Conservation (phyloP, 2,888 invertebrate species). For the Himalopsyche tibetana region DNA sequence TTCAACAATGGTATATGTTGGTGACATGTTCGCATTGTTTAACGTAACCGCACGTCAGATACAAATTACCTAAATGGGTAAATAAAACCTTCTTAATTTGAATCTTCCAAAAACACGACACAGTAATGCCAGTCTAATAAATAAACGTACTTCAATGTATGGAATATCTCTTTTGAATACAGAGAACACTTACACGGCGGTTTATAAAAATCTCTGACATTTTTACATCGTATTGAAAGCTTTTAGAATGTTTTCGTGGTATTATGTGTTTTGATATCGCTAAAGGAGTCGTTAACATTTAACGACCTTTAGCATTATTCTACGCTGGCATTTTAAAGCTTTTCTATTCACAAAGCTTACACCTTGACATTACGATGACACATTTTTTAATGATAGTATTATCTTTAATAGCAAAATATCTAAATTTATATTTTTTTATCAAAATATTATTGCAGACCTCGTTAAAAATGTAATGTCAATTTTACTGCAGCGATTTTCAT, state of each 20-base stretch:
- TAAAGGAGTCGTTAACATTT: constrained; percentile 15
- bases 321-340: constrained; percentile 6
- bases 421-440: neutral
- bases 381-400: constrained; percentile 38
- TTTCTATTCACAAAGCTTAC: neutral
- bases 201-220: neutral
- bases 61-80: too few species aligned
- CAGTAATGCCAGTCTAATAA: too few species aligned
- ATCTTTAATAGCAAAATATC: neutral
- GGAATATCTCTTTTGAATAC: neutral
- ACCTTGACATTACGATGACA: constrained; percentile 40
- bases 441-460: neutral
- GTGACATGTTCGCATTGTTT: too few species aligned
- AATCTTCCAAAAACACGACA: too few species aligned
- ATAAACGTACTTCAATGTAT: too few species aligned
- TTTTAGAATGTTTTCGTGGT: neutral
- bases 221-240: constrained; percentile 32
- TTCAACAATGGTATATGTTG: too few species aligned
- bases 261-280: neutral
- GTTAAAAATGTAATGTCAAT: neutral
- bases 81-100: too few species aligned
- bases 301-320: constrained; percentile 28
- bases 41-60: too few species aligned
- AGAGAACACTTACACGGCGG: neutral
- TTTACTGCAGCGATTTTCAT: neutral